Base-by-base conservation (phyloP, 2,888 invertebrate species). In the Drosophila bunnanda region DNA sequence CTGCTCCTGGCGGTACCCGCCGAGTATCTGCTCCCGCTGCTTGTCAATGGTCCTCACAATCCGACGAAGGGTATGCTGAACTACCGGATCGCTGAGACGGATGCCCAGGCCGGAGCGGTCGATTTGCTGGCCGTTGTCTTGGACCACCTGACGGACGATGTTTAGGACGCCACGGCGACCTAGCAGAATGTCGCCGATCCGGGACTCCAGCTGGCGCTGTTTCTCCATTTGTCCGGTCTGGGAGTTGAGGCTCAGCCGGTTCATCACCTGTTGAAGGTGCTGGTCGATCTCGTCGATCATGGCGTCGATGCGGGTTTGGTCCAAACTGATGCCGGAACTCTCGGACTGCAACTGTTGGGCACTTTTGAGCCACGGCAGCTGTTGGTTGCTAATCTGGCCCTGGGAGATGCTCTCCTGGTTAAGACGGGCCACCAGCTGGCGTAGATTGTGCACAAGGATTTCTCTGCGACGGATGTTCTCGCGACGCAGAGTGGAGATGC, bases 321-420 rank as follows among this genome's bases (percentile, higher is more conserved):
- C 81, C 36, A 88, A 36, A 4, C n/a, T n/a, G n/a, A n/a, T n/a
- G n/a, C n/a, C n/a, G n/a, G n/a, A n/a, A n/a, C 81, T 75, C 36
- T 82, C 67, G 13, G 46, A 58, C 15, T 58, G 70, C 15, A 72
- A 46, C 44, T 59, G 69, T 22, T 54, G 94, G 94, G 56, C 95
- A 93, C 93, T 93, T 91, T 93, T 95, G 3, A 95, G 94, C 53
- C 94, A 92, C 65, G 22, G 43, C 15, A 41, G 32, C 20, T 17
- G 32, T 22, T 58, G 73, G 10, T 52, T 68, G 17, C 43, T 52
- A 94, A 7, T 94, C 46, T 95, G 92, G 58, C 94, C 94, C 85
- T 95, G 94, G 9, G 95, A 94, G 38, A 96, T 92, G 88, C 96
- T 94, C 90, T 96, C 96, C 92, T 96, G 93, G 88, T 96, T 95